Conservation (phyloP, 2,113 vertebrate genomes). For the Ailurus styani region DNA sequence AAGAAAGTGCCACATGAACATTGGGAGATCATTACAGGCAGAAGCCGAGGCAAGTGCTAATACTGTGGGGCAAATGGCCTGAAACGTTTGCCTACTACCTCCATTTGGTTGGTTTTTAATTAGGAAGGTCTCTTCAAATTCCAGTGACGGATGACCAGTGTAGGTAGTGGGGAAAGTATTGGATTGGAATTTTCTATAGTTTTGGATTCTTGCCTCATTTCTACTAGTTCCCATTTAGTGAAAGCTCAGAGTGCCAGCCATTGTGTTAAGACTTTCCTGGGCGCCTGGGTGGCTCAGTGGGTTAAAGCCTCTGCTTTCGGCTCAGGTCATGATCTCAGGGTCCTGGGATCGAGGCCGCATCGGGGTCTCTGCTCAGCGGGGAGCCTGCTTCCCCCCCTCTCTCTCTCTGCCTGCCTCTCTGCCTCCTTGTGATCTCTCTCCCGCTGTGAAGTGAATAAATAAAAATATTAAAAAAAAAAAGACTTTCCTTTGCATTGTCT, state of each 20-base stretch:
- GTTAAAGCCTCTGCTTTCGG: too few species aligned
- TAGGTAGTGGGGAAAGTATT: not conserved
- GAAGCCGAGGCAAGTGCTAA: not conserved
- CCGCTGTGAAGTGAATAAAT: too few species aligned
- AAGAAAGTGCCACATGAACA: not conserved
- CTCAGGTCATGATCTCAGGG: too few species aligned
- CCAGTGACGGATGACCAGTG: not conserved
- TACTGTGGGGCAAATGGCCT: too few species aligned
- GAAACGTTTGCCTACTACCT: not conserved
- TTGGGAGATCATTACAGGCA: not conserved
- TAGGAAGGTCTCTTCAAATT: not conserved
- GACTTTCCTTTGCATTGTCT: not conserved
- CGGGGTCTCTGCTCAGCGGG: too few species aligned
- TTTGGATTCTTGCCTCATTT: not conserved
- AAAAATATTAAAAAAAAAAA: too few species aligned
- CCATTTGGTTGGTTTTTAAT: not conserved
- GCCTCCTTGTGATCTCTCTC: too few species aligned
- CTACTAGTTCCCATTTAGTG: not conserved
- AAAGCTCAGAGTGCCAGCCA: not conserved
- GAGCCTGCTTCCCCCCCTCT: too few species aligned
- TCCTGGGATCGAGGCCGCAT: too few species aligned
- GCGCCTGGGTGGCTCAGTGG: too few species aligned
- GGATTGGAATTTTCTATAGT: not conserved
- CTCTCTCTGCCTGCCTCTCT: too few species aligned
- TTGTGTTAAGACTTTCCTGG: not conserved